Evolutionary conservation across 2,797 vertebrate species (phyloP).

Genomic region (Chelon auratus): DNA sequence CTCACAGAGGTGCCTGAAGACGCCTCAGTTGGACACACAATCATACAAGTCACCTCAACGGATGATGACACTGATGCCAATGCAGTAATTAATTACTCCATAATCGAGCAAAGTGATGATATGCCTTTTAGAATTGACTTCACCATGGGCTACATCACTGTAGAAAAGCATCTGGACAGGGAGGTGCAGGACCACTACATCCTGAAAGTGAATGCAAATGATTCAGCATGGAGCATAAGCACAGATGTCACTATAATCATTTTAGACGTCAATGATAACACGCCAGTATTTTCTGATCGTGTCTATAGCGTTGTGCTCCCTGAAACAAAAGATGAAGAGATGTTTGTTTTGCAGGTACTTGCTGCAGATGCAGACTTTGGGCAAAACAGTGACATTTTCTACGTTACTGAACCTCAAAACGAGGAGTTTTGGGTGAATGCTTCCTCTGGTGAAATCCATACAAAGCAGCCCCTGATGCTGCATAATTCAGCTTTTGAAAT

Average conservation of each 20-base stretch:
- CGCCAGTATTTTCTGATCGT: constrained; percentile 76
- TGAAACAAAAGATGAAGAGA: constrained; percentile 70
- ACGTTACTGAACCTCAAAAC: constrained; percentile 76
- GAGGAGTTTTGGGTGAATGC: constrained; percentile 81
- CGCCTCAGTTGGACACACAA: constrained; percentile 72
- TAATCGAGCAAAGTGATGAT: constrained; percentile 65
- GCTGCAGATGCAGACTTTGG: constrained; percentile 81
- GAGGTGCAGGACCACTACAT: constrained; percentile 79
- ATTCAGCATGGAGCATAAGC: constrained; percentile 85
- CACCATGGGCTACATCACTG: constrained; percentile 72
- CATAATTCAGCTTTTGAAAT: constrained; percentile 56
- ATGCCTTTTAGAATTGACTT: constrained; percentile 79
- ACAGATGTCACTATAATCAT: constrained; percentile 82
- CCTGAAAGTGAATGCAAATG: constrained; percentile 82
- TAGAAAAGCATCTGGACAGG: constrained; percentile 77
- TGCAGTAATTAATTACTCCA: constrained; percentile 75
- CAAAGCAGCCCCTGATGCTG: constrained; percentile 74
- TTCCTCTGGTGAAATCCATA: constrained; percentile 79
- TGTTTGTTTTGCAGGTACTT: constrained; percentile 75
- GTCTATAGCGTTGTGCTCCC: constrained; percentile 67
- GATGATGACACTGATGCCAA: constrained; percentile 82
- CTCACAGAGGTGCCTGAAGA: constrained; percentile 78
- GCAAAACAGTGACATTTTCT: constrained; percentile 79
- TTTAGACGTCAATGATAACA: constrained; percentile 83
- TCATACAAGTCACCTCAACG: constrained; percentile 73